Base-by-base conservation (phyloP, 2,888 invertebrate species). In the Perithous albicinctus region DNA sequence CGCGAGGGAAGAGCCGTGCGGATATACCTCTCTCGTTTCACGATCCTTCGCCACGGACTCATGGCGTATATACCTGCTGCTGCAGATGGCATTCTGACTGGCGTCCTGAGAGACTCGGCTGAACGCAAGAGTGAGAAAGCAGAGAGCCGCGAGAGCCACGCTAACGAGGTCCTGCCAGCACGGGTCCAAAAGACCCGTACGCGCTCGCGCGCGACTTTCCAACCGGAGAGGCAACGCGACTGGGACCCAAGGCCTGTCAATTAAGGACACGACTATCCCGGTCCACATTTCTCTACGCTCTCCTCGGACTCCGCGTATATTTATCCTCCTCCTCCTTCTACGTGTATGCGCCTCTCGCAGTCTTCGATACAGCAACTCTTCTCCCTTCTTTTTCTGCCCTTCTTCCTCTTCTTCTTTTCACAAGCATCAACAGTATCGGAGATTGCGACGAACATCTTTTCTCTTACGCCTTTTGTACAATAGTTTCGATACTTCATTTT, bases 201-300 rank as follows among this genome's bases (percentile, higher is more conserved):
- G 83, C 84, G 82, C 77, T 59, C 76, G 79, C 64, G 75, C 78
- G 82, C 70, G 80, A 77, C 80, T 73, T 54, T 38, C n/a, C 61
- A 70, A 67, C 32, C 63, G 38, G 3, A 23, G 80, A 81, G 69
- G 88, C 89, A 90, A 89, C 59, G 75, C 75, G 82, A 73, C 56
- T 61, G 75, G 72, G 66, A 59, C 74, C n/a, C 85, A 84, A 83
- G 86, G 91, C 91, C 92, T 92, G 92, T 92, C 92, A 92, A 92
- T 92, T 92, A 92, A 92, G 91, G 89, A 92, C 91, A 90, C 92
- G 89, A 90, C 92, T 91, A 89, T 91, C 90, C 90, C 91, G 90
- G 89, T 89, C 91, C 90, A 91, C 92, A 91, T 92, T 92, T 92
- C 92, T 92, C 89, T 89, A 84, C 87, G 85, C 85, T 84, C 84